phyloP scores from a whole-genome alignment of 1,140 invertebrate genomes.

The Cydia pomonella region DNA sequence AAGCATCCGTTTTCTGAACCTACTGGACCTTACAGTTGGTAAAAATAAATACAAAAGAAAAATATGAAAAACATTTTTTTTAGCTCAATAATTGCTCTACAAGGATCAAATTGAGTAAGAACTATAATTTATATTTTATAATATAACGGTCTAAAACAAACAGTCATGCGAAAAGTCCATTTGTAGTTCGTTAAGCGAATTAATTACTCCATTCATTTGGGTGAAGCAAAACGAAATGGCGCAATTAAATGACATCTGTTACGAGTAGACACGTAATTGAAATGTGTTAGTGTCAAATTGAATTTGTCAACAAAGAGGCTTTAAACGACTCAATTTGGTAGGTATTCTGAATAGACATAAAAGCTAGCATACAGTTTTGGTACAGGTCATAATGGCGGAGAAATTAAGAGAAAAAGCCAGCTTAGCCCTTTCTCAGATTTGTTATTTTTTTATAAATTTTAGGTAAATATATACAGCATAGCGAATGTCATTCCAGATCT shows the following conservation, averaged over 20 bases:
- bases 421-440: no score
- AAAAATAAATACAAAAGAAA: no score
- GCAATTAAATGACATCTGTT: slow-evolving; percentile 21
- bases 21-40: no score
- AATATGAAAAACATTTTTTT: no score
- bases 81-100: no score
- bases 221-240: slow-evolving; percentile 12
- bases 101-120: background rate
- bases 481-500: no score
- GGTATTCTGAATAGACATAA: background rate
- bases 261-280: slow-evolving; percentile 15
- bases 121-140: background rate
- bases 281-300: slow-evolving; percentile 24
- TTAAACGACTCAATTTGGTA: background rate
- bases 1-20: no score
- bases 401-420: no score
- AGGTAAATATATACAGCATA: no score
- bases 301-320: slow-evolving; percentile 8
- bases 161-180: slow-evolving; percentile 11
- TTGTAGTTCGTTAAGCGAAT: slow-evolving; percentile 16
- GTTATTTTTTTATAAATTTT: no score
- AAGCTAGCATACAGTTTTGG: background rate
- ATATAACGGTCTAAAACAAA: background rate
- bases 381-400: no score
- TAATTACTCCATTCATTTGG: slow-evolving; percentile 28